Base-by-base conservation (phyloP, 2,888 invertebrate genomes). In the Leucophenga maculata region DNA sequence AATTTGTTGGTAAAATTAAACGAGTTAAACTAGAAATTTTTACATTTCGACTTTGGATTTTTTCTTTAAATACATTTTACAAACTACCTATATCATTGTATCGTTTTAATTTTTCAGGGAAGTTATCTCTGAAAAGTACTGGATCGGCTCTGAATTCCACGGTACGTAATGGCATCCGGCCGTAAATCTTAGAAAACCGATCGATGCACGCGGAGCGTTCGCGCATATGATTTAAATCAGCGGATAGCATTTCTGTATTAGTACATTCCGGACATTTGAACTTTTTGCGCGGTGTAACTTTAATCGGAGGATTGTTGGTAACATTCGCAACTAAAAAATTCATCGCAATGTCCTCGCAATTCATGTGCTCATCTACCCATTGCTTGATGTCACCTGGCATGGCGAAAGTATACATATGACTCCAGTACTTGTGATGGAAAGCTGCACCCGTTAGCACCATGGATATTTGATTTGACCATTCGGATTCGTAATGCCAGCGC, bases 301-400 rank as follows among this genome's bases (percentile, higher is more conserved):
- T 96, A 69, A 98, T 96, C 0, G 98, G 97, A 1, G 97, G 94
- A 89, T 97, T 97, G 78, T 95, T 94, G 0, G 98, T 98, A 18
- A 95, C 89, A 87, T 98, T 97, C 1, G 97, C 94, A 39, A 98
- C 95, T 4, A 98, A 91, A 89, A 98, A 98, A 89, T 98, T 98
- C 97, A 98, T 98, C 0, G 98, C 98, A 78, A 98, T 97, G 86
- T 98, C 98, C 88, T 98, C 98, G 86, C 98, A 98, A 89, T 98
- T 98, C 95, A 98, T 97, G 85, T 95, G 94, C 16, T 95, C 93
- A 87, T 98, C 98, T 0, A 98, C 97, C 95, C 96, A 97, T 68
- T 92, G 90, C 71, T 94, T 93, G 55, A 98, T 94, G 79, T 93
- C 93, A 0, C 92, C 91, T 0, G 97, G 97, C 94, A 98, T 94